Evolutionary conservation across 2,888 invertebrate species (phyloP).

Genomic region (Dryobotodes eremita): DNA sequence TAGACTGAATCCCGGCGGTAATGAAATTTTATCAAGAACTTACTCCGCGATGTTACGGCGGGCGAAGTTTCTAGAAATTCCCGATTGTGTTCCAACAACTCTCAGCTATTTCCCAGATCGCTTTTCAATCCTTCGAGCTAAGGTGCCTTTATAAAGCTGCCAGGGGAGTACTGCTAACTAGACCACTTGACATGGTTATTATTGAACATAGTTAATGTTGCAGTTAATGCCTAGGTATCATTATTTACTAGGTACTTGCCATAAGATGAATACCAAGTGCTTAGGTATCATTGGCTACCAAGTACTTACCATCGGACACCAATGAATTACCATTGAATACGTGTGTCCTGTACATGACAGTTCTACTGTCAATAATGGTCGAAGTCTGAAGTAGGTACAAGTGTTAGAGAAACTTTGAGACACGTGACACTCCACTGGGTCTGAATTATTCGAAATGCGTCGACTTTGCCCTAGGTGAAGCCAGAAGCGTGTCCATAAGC

Average conservation of each 20-base stretch:
- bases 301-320: no score
- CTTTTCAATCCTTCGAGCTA: constrained; percentile 60
- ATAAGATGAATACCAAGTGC: not conserved
- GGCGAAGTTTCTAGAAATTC: constrained; percentile 60
- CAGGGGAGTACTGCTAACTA: not conserved
- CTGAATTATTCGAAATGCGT: not conserved
- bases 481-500: not conserved
- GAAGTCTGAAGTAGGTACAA: not conserved
- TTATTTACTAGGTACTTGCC: not conserved
- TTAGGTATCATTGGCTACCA: not conserved
- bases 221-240: not conserved
- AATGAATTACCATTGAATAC: not conserved
- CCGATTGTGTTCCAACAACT: constrained; percentile 67
- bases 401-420: not conserved
- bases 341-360: not conserved
- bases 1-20: constrained; percentile 42
- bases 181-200: not conserved
- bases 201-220: not conserved
- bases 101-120: constrained; percentile 61
- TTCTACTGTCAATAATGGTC: not conserved
- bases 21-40: constrained; percentile 69
- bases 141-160: constrained; percentile 30
- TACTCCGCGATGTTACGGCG: constrained; percentile 38
- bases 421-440: not conserved
- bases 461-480: no score